phyloP scores from a whole-genome alignment of 1,140 invertebrate genomes.

The Contarinia nasturtii region DNA sequence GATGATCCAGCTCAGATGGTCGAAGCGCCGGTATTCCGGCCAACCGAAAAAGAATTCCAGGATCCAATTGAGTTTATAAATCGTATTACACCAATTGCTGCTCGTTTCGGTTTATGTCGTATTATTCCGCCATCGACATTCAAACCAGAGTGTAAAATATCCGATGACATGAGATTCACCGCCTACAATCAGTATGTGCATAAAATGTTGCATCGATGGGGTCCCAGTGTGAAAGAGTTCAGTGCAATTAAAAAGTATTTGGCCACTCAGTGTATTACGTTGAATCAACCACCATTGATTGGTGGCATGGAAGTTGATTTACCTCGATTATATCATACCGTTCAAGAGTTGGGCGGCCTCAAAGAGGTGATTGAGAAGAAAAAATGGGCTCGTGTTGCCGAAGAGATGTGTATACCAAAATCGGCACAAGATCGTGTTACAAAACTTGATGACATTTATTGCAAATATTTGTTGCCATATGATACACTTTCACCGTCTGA shows the following conservation, averaged over 20 bases:
- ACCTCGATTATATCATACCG: slow-evolving; percentile 65
- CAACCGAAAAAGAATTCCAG: slow-evolving; percentile 67
- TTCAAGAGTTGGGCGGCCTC: slow-evolving; percentile 69
- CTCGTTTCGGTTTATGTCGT: slow-evolving; percentile 71
- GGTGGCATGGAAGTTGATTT: slow-evolving; percentile 82
- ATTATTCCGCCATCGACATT: slow-evolving; percentile 76
- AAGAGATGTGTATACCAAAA: slow-evolving; percentile 71
- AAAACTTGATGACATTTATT: slow-evolving; percentile 81
- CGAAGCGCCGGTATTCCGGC: slow-evolving; percentile 67
- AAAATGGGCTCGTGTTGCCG: slow-evolving; percentile 75
- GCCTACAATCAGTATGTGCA: slow-evolving; percentile 84
- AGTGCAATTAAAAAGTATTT: slow-evolving; percentile 73
- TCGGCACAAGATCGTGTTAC: slow-evolving; percentile 62
- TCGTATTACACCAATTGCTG: slow-evolving; percentile 56
- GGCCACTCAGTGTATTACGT: slow-evolving; percentile 52
- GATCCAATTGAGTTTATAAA: slow-evolving; percentile 83
- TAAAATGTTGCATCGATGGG: slow-evolving; percentile 77
- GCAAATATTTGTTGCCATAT: slow-evolving; percentile 83
- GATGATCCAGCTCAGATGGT: slow-evolving; percentile 38
- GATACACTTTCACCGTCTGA: slow-evolving; percentile 67
- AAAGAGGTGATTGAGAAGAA: slow-evolving; percentile 82
- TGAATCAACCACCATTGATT: slow-evolving; percentile 59
- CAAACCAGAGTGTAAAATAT: slow-evolving; percentile 72
- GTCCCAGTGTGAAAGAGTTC: slow-evolving; percentile 69
- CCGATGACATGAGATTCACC: slow-evolving; percentile 70